Evolutionary conservation across 2,888 invertebrate species (phyloP).

Genomic region (Heliconius sara): DNA sequence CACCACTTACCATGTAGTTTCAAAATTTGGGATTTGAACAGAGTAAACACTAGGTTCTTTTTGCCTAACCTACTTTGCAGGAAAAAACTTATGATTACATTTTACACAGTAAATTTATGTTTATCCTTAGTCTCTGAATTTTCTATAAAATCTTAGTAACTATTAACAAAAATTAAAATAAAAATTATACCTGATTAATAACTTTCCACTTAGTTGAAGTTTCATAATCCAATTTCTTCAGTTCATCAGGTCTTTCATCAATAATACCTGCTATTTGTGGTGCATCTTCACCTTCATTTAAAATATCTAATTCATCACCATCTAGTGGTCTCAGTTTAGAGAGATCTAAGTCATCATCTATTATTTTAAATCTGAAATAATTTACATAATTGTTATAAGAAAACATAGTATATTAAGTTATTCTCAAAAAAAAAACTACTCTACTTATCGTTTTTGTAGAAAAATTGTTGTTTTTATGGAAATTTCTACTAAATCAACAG

Average conservation of each 20-base stretch:
- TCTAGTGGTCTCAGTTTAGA: constrained; percentile 85
- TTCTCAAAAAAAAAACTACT: too few relatives aligned
- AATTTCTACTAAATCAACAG: background rate
- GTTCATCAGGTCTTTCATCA: constrained; percentile 90
- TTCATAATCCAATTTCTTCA: constrained; percentile 75
- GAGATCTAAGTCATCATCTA: constrained; percentile 92
- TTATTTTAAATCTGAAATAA: constrained; percentile 88
- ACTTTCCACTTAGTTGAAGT: constrained; percentile 78
- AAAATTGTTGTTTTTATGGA: background rate
- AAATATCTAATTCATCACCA: constrained; percentile 86
- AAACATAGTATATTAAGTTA: background rate
- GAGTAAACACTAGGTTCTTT: background rate
- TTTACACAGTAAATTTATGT: background rate
- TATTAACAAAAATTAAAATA: background rate
- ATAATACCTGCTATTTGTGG: constrained; percentile 95
- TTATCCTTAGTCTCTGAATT: background rate
- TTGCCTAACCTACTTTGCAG: background rate
- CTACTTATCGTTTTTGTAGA: background rate
- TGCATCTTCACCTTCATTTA: constrained; percentile 91
- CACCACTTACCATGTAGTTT: background rate
- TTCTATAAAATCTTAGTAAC: background rate
- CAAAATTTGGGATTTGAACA: background rate
- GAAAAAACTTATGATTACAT: background rate
- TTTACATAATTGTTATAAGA: constrained; percentile 42
- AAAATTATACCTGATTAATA: constrained; percentile 66